Evolutionary conservation across 2,113 vertebrate species (phyloP), one percentile per base, ranked within the genome.

Genomic region (Psilopsiagon aurifrons): DNA sequence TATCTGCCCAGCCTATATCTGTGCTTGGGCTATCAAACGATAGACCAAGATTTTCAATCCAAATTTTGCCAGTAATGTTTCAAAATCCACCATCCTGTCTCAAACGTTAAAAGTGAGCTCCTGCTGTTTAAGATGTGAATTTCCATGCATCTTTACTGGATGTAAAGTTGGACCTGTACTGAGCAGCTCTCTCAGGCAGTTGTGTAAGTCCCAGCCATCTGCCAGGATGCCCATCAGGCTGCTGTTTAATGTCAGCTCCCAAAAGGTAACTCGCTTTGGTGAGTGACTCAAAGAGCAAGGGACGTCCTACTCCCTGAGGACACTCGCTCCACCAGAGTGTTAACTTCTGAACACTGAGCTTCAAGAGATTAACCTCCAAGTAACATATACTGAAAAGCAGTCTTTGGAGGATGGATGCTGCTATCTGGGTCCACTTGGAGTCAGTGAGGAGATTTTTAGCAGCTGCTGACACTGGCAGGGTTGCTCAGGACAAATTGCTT

Each of bases 221-320:
- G 83, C 49, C 68, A 20, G 27, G 54, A 88, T 55, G 86, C 64
- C 54, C 54, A 18, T 28, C 39, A 44, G 54, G 64, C 67, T 57
- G 44, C 54, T 94, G 49, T 23, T 73, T n/a, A 69, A 86, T 23
- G 73, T 33, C 91, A 83, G 71, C 47, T 88, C 91, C 76, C 51
- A 60, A 25, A 60, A 0, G 0, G n/a, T 49, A 86, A 39, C 39
- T 63, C 0, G 0, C 27, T 74, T 59, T 27, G 0, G 0, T 52
- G 41, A 74, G 54, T 4, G 25, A 49, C 60, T 57, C 60, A 16
- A n/a, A 52, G 41, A 86, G 69, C 4, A 2, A 41, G 77, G 67
- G 55, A 28, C 2, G 0, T 71, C 69, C 84, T 35, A 0, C 37
- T 75, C 81, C 51, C 57, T 55, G 39, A 68, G 84, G 82, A 90